phyloP scores from a whole-genome alignment of 2,113 vertebrate species.

The Pelodiscus sinensis region DNA sequence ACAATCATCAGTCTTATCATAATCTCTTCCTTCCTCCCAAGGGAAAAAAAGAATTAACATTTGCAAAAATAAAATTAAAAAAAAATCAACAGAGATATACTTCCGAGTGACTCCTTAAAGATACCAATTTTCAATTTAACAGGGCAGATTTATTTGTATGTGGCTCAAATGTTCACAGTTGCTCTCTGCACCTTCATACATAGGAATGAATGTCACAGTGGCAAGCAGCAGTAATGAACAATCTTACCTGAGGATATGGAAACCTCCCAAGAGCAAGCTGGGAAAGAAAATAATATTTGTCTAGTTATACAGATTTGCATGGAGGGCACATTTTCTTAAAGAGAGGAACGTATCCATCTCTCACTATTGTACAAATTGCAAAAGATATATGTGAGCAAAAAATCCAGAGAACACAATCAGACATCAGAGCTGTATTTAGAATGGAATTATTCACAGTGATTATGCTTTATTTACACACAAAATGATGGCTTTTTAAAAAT shows the following conservation, averaged over 20 bases:
- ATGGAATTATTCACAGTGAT: slow-evolving; percentile 45
- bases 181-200: slow-evolving; percentile 85
- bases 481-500: slow-evolving; percentile 7
- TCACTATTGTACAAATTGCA: slow-evolving; percentile 45
- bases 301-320: slow-evolving; percentile 85
- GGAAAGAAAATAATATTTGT: slow-evolving; percentile 85
- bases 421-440: slow-evolving; percentile 69
- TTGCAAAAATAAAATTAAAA: slow-evolving; percentile 8
- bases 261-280: slow-evolving; percentile 98
- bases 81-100: slow-evolving; percentile 73
- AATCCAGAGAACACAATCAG: slow-evolving; percentile 22
- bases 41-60: slow-evolving; percentile 45
- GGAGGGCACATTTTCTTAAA: slow-evolving; percentile 78
- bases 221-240: slow-evolving; percentile 80
- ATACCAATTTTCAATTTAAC: slow-evolving; percentile 83
- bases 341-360: slow-evolving; percentile 73
- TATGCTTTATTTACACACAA: not conserved
- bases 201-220: slow-evolving; percentile 85
- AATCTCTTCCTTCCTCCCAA: slow-evolving; percentile 43
- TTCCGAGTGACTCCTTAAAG: slow-evolving; percentile 78
- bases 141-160: slow-evolving; percentile 83
- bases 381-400: slow-evolving; percentile 35
- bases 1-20: slow-evolving; percentile 12
- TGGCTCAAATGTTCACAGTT: slow-evolving; percentile 79
- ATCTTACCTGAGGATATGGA: slow-evolving; percentile 98